These are phyloP conservation scores for Andrena cerasifolii DNA, from an alignment of 1,140 invertebrate genomes.

Conservation along the genomic window DNA sequence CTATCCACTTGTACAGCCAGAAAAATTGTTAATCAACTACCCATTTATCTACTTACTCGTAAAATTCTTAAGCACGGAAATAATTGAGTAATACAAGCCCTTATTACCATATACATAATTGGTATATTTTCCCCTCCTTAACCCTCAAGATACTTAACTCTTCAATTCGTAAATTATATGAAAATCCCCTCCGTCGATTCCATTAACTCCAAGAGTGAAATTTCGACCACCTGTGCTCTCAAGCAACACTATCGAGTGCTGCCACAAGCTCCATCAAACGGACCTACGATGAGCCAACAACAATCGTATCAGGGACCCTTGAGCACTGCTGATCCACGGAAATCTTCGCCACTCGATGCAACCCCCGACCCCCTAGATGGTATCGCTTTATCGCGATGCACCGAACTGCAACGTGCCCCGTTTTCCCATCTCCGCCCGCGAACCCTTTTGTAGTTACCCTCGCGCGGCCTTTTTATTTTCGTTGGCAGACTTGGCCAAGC, in stretches of 20 bases:
- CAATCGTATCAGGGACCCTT: background rate
- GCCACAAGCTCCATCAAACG: background rate
- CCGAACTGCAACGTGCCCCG: background rate
- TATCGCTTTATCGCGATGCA: slow-evolving; percentile 48
- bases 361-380: background rate
- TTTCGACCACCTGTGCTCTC: too few species aligned
- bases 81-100: too few species aligned
- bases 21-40: too few species aligned
- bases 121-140: too few species aligned
- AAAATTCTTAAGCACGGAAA: too few species aligned
- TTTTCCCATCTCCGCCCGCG: background rate
- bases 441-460: slow-evolving; percentile 14
- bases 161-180: too few species aligned
- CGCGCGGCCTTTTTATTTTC: slow-evolving; percentile 60
- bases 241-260: background rate
- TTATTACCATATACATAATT: too few species aligned
- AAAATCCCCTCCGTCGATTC: too few species aligned
- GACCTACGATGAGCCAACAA: background rate
- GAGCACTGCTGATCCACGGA: slow-evolving; percentile 17
- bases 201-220: too few species aligned
- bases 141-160: too few species aligned
- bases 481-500: background rate
- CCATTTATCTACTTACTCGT: too few species aligned
- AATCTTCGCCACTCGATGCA: slow-evolving; percentile 1
- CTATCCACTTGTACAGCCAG: too few species aligned